Percentiles rank a stretch among this genome's conserved stretches.
Evolutionary conservation across 2,888 invertebrate genomes (phyloP).

Genomic region (Athrips mouffetella): DNA sequence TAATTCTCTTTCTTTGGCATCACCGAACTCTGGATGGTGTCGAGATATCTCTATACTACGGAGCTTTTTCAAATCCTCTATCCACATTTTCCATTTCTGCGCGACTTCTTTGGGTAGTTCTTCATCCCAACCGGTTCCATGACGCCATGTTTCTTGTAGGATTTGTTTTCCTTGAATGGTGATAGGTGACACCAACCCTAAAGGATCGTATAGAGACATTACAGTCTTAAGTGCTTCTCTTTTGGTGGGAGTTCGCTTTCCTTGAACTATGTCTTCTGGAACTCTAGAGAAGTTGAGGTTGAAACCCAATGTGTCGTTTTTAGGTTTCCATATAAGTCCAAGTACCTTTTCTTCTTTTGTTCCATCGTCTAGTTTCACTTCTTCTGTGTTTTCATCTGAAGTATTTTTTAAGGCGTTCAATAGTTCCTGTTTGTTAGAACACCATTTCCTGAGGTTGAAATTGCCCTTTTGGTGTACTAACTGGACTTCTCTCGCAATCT

Average conservation of each 20-base stretch:
- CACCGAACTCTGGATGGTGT: background rate
- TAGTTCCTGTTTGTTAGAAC: background rate
- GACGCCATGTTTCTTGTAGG: conserved; percentile 10
- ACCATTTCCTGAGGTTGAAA: conserved; percentile 1
- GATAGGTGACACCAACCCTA: conserved; percentile 12
- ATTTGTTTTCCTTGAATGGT: conserved; percentile 12
- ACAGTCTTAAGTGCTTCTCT: conserved; percentile 17
- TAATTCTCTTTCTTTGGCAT: background rate
- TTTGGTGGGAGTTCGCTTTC: conserved; percentile 15
- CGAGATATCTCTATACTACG: background rate
- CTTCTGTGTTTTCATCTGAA: background rate
- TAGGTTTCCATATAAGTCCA: background rate
- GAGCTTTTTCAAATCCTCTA: background rate
- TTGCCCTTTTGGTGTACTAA: background rate
- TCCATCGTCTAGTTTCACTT: background rate
- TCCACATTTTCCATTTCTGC: background rate
- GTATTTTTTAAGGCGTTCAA: background rate
- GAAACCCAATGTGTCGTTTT: background rate
- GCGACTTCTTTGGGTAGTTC: background rate
- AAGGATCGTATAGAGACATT: conserved; percentile 20
- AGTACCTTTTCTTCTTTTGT: background rate
- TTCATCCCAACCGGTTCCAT: conserved; percentile 25
- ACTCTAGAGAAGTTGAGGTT: background rate
- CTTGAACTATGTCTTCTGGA: background rate
- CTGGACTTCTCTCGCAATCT: conserved; percentile 1